phyloP scores from a whole-genome alignment of 2,888 invertebrate species.

The Drosophila lacicola region DNA sequence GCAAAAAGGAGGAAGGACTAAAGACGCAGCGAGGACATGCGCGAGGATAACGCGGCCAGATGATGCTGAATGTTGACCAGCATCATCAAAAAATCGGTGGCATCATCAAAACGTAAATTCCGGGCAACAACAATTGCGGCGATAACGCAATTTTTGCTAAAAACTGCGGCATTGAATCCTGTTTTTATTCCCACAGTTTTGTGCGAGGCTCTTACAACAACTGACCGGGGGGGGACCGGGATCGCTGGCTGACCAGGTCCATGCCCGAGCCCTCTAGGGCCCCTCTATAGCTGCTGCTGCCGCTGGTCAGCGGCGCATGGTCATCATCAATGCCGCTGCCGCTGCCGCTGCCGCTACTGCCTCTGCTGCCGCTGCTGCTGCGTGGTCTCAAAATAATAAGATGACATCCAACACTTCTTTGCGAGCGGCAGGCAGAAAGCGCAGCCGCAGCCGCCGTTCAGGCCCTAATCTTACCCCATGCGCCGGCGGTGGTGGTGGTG shows the following conservation, averaged over 20 bases:
- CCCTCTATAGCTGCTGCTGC: conserved; percentile 35
- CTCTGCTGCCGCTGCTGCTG: conserved; percentile 43
- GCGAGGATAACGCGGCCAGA: conserved; percentile 57
- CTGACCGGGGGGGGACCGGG: conserved; percentile 32
- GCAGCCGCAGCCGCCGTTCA: conserved; percentile 42
- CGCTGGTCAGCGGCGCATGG: conserved; percentile 70
- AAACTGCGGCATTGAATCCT: conserved; percentile 76
- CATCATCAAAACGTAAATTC: conserved; percentile 63
- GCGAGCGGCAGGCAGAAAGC: conserved; percentile 53
- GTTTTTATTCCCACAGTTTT: conserved; percentile 86
- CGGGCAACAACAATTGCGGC: conserved; percentile 51
- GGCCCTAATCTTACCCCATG: conserved; percentile 61
- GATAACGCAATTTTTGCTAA: conserved; percentile 58
- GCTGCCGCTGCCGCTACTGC: conserved; percentile 36
- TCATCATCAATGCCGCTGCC: conserved; percentile 66
- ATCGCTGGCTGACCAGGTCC: conserved; percentile 19
- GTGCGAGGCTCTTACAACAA: conserved; percentile 65
- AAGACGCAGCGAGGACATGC: conserved; percentile 45
- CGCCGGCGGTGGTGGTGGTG: conserved; percentile 31
- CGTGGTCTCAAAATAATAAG: conserved; percentile 83
- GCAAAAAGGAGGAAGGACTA: conserved; percentile 2
- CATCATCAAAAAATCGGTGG: conserved; percentile 67
- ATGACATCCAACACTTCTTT: conserved; percentile 86
- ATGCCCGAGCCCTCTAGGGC: conserved; percentile 33
- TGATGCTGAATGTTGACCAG: conserved; percentile 39